Percentiles rank a stretch among this genome's conserved stretches.
Evolutionary conservation across 2,113 vertebrate species (phyloP).

Genomic region (Azemiops feae): DNA sequence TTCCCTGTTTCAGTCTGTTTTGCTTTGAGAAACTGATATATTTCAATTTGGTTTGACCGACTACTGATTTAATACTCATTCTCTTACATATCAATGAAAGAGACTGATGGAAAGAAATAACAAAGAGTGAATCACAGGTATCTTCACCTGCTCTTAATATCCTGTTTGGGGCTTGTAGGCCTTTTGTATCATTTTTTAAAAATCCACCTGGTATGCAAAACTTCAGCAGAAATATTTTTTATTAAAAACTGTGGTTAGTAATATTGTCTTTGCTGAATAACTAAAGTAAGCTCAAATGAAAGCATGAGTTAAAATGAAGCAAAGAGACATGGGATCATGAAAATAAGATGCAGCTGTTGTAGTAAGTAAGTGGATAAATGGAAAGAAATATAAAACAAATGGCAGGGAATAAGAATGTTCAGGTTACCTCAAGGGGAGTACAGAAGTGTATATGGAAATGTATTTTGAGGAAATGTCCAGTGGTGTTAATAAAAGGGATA

Average conservation of each 20-base stretch:
- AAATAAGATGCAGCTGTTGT: conserved; percentile 3
- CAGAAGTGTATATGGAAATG: neutral
- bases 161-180: conserved; percentile 1
- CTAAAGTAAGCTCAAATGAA: conserved; percentile 5
- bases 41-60: neutral
- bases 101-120: neutral
- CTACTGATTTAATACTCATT: neutral
- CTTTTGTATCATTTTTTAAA: neutral
- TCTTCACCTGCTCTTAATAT: conserved; percentile 29
- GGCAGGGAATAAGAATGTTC: neutral
- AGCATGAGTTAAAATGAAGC: neutral
- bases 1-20: neutral
- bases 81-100: neutral
- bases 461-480: neutral
- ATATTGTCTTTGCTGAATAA: conserved; percentile 1
- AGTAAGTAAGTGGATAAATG: neutral
- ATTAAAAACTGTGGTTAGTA: conserved; percentile 13
- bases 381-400: neutral
- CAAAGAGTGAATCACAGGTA: conserved; percentile 18
- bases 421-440: neutral
- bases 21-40: neutral
- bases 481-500: neutral
- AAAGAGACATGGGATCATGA: conserved; percentile 2
- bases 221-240: conserved; percentile 12
- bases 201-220: conserved; percentile 17